phyloP scores from a whole-genome alignment of 2,113 vertebrate genomes.

The Cottus gobio region DNA sequence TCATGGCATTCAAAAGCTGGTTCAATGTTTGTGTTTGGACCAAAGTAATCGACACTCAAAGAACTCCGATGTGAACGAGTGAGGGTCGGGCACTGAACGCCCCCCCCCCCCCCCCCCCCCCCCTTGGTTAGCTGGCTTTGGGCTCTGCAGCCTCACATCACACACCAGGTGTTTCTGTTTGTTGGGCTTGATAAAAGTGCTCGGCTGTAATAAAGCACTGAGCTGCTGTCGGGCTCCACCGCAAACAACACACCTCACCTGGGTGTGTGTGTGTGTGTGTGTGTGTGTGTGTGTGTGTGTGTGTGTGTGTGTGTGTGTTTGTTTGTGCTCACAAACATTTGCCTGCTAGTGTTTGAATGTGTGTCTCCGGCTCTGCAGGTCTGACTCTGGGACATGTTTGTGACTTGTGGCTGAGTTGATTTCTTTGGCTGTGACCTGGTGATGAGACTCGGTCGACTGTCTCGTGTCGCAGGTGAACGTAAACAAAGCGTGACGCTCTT shows the following conservation, averaged over 20 bases:
- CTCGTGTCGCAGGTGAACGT: neutral
- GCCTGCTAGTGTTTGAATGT: constrained; percentile 35
- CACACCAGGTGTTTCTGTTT: constrained; percentile 69
- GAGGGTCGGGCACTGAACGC: too few relatives aligned
- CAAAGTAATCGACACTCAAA: too few relatives aligned
- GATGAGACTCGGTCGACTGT: neutral
- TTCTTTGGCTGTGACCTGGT: neutral
- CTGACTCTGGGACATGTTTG: constrained; percentile 30
- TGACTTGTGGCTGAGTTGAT: neutral
- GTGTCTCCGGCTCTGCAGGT: constrained; percentile 23
- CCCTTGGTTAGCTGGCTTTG: constrained; percentile 54
- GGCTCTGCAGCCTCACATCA: constrained; percentile 51
- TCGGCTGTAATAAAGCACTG: constrained; percentile 55
- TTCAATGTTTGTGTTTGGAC: too few relatives aligned
- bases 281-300: too few relatives aligned
- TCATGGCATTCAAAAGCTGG: too few relatives aligned
- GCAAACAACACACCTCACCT: constrained; percentile 58
- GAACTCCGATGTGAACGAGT: too few relatives aligned
- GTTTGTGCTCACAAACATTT: constrained; percentile 52
- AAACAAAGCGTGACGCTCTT: neutral
- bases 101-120: neutral
- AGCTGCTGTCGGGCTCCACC: constrained; percentile 54
- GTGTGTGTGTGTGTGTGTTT: too few relatives aligned
- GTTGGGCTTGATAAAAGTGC: constrained; percentile 65
- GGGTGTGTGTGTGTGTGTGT: constrained; percentile 13